Percentiles rank a stretch among this genome's conserved stretches.
Conservation (phyloP, 2,888 invertebrate species). For the Erebia epiphron region DNA sequence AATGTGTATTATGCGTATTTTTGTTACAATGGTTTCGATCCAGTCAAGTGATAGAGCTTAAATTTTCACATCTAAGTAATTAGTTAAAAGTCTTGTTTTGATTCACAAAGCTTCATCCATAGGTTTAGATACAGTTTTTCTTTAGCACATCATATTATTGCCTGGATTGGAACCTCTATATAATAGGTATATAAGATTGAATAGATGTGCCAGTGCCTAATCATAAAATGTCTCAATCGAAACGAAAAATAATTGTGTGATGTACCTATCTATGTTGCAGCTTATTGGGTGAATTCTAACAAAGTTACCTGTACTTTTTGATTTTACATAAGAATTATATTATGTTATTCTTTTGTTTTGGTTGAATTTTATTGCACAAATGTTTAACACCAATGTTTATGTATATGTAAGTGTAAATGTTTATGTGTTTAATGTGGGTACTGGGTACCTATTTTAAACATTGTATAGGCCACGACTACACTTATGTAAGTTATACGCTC, state of each 20-base stretch:
- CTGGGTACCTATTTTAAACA: not conserved
- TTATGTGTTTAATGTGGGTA: too few species aligned
- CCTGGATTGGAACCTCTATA: not conserved
- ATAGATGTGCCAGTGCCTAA: constrained; percentile 16
- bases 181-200: not conserved
- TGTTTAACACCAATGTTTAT: not conserved
- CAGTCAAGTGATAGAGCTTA: not conserved
- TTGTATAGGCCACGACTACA: too few species aligned
- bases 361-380: constrained; percentile 10
- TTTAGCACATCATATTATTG: not conserved
- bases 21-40: not conserved
- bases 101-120: too few species aligned
- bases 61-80: too few species aligned
- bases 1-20: not conserved
- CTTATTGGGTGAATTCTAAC: constrained; percentile 1
- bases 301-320: not conserved
- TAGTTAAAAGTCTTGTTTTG: too few species aligned
- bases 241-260: not conserved
- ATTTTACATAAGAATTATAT: not conserved
- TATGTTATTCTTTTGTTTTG: not conserved
- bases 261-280: too few species aligned
- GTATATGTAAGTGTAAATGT: too few species aligned
- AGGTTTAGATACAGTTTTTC: not conserved
- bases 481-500: too few species aligned
- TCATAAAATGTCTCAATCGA: not conserved